A percentile compares a stretch with the other conserved stretches of the same genome.
Conservation (phyloP, 2,113 vertebrate species). For the Pyxicephalus adspersus region DNA sequence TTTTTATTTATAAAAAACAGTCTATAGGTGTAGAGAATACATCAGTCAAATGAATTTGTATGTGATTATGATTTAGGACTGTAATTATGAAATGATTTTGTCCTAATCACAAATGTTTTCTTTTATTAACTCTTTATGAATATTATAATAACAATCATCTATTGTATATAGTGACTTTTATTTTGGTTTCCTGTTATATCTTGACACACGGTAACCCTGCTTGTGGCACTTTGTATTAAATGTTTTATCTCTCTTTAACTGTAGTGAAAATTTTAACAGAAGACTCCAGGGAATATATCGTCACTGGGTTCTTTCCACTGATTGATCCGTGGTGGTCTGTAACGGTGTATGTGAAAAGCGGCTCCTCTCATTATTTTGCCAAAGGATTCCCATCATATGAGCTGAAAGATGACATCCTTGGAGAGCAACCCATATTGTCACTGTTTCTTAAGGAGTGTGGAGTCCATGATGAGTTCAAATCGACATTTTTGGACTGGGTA, state of each 20-base stretch:
- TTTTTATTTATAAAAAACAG: no score
- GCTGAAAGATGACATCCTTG: slow-evolving; percentile 67
- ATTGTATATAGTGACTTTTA: no score
- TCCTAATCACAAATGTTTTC: no score
- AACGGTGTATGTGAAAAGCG: slow-evolving; percentile 63
- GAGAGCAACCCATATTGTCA: slow-evolving; percentile 64
- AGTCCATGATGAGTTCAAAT: not conserved
- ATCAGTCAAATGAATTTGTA: no score
- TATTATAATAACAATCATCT: no score
- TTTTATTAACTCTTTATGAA: no score
- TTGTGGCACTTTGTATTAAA: not conserved
- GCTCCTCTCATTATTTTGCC: slow-evolving; percentile 56
- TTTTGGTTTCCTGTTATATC: no score
- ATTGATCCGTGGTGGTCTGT: slow-evolving; percentile 79
- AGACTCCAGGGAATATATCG: slow-evolving; percentile 49
- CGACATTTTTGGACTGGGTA: slow-evolving; percentile 71
- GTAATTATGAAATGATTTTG: no score
- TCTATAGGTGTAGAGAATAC: no score
- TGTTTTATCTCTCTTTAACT: not conserved
- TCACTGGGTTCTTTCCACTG: slow-evolving; percentile 76
- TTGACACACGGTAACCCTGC: no score
- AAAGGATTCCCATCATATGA: slow-evolving; percentile 74
- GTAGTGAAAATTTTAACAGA: not conserved
- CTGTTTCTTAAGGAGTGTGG: slow-evolving; percentile 73
- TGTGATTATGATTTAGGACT: no score